Evolutionary conservation across 30 jellyfish, hydroid and myxozoan species (phyloP).

Genomic region (Aurelia sp.): DNA sequence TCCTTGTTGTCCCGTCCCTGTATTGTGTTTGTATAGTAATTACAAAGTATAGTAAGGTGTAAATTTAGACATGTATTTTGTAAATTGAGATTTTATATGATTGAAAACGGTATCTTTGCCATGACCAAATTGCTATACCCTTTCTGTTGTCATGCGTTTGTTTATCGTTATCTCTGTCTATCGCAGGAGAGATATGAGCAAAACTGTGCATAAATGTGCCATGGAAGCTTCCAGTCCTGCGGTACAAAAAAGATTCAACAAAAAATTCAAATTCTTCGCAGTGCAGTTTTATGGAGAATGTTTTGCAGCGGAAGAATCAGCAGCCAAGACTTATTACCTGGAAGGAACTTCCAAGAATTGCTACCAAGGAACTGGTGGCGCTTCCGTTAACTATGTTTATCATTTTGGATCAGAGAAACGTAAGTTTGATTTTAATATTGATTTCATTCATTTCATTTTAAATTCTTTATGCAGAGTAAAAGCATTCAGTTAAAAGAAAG

Average conservation of each 20-base stretch:
- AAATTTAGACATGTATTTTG: too few relatives aligned
- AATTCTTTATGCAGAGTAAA: too few relatives aligned
- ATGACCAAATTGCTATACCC: too few relatives aligned
- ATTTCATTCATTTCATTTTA: too few relatives aligned
- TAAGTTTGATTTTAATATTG: conserved; percentile 1
- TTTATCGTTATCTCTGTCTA: not conserved
- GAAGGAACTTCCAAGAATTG: conserved; percentile 72
- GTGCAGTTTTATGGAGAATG: conserved; percentile 85
- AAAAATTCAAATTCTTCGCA: conserved; percentile 50
- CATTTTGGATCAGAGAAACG: conserved; percentile 70
- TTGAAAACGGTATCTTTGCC: too few relatives aligned
- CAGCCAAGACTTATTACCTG: conserved; percentile 52
- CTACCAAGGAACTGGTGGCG: conserved; percentile 78
- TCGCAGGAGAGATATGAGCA: conserved; percentile 53
- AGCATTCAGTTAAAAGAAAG: too few relatives aligned
- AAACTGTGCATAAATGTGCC: conserved; percentile 70
- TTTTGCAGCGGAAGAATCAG: conserved; percentile 78
- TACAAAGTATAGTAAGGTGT: too few relatives aligned
- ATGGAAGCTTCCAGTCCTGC: not conserved
- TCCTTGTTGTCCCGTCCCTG: too few relatives aligned
- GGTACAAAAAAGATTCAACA: conserved; percentile 26
- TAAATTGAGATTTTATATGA: too few relatives aligned
- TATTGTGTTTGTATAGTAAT: too few relatives aligned
- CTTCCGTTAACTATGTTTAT: conserved; percentile 69
- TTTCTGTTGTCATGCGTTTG: too few relatives aligned